These are phyloP conservation scores for Hyposoter didymator DNA, from an alignment of 2,888 invertebrate genomes.

Conservation along the genomic window DNA sequence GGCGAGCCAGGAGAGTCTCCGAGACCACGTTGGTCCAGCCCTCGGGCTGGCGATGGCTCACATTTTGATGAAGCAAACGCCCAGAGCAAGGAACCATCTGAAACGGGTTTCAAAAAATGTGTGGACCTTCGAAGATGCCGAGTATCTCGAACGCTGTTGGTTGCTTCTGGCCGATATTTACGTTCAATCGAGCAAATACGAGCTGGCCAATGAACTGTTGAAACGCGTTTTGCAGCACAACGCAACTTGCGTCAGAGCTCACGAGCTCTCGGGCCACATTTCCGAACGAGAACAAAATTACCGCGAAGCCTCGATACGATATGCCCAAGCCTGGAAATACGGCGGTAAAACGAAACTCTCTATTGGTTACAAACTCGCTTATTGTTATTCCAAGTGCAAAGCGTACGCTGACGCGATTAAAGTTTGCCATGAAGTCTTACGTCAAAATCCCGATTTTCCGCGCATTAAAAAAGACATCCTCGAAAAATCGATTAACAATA, in stretches of 20 bases:
- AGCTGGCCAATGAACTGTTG: conserved; percentile 93
- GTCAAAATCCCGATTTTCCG: conserved; percentile 94
- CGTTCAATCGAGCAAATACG: conserved; percentile 92
- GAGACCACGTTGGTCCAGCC: conserved; percentile 94
- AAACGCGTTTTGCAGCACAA: conserved; percentile 92
- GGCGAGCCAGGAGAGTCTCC: conserved; percentile 89
- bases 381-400: conserved; percentile 95
- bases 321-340: conserved; percentile 94
- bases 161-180: conserved; percentile 96
- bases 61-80: conserved; percentile 95
- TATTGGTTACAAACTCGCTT: conserved; percentile 96
- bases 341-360: conserved; percentile 93
- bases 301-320: conserved; percentile 92
- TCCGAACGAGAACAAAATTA: conserved; percentile 97
- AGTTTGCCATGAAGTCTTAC: conserved; percentile 93
- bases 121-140: conserved; percentile 98
- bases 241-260: conserved; percentile 95
- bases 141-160: conserved; percentile 98
- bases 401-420: conserved; percentile 96
- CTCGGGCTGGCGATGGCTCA: conserved; percentile 94
- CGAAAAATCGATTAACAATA: conserved; percentile 93
- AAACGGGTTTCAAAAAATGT: conserved; percentile 93
- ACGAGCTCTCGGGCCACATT: conserved; percentile 94
- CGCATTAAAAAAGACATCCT: conserved; percentile 96
- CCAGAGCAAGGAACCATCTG: conserved; percentile 95